phyloP scores from a whole-genome alignment of 2,113 vertebrate genomes.

The Platycercus adscitus region DNA sequence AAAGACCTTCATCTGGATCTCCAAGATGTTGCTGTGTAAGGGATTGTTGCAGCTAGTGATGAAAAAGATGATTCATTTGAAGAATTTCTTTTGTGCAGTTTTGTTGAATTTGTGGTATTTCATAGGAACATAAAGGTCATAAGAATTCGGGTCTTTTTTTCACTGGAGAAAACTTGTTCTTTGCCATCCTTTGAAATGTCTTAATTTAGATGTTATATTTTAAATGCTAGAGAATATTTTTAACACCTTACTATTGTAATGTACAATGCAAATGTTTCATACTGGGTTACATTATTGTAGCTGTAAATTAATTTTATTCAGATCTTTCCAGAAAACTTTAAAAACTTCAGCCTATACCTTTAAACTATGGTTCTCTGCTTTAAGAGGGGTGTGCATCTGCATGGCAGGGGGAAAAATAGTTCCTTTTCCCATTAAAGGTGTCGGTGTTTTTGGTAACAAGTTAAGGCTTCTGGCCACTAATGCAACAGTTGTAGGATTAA shows the following conservation, averaged over 20 bases:
- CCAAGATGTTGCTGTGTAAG: neutral
- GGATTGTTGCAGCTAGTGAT: neutral
- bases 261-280: neutral
- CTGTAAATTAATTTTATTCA: neutral
- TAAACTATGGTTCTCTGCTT: neutral
- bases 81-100: neutral
- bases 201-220: neutral
- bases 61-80: neutral
- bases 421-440: neutral
- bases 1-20: neutral
- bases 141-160: accelerated
- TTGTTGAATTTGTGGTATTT: neutral
- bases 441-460: neutral
- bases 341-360: neutral
- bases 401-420: neutral
- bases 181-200: neutral
- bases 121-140: accelerated
- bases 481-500: neutral
- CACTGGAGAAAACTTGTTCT: neutral
- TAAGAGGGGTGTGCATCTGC: accelerated
- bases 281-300: neutral
- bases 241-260: neutral
- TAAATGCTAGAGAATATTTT: neutral
- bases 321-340: neutral
- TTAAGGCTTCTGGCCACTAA: neutral